Base-by-base conservation (phyloP, 2,888 invertebrate genomes). In the Rhodophaea formosa region DNA sequence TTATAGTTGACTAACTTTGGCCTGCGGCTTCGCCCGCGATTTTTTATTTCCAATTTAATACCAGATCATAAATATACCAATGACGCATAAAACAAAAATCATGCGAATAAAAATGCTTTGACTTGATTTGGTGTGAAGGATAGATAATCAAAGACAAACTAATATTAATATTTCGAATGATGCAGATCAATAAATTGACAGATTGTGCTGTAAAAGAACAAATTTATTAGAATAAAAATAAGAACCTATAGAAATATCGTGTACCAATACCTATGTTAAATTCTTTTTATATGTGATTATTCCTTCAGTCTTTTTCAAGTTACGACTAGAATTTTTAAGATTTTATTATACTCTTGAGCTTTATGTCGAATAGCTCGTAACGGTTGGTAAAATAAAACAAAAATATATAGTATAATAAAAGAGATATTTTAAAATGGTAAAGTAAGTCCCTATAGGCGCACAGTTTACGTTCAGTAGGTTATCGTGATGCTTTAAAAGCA, bases 401-500 rank as follows among this genome's bases (percentile, higher is more conserved):
- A 29, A 30, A 44, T 59, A 52, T 35, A 47, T 55, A 52, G 42
- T n/a, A n/a, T n/a, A 58, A 35, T 43, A 46, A 56, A 56, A 43
- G 45, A 46, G 29, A 58, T 61, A 53, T 61, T 59, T 61, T 56
- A 56, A 53, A 52, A 62, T 64, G 59, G 56, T 62, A 57, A 54
- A 54, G 46, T 39, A 53, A 61, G 15, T 53, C 49, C 14, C 10
- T 23, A 30, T 53, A 16, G 17, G 52, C 52, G 52, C 52, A 66
- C 63, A 56, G 56, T 61, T 59, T 62, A 62, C 58, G 60, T 59
- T 57, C 61, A 65, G 67, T 66, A 61, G 56, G 66, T 56, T 60
- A 57, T 62, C 60, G 68, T 68, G 63, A 64, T 70, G 83, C 83
- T 84, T 84, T 35, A 71, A 75, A 81, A 83, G 84, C 83, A 71